phyloP scores from a whole-genome alignment of 1,140 invertebrate species.

The Drosophila bifasciata region DNA sequence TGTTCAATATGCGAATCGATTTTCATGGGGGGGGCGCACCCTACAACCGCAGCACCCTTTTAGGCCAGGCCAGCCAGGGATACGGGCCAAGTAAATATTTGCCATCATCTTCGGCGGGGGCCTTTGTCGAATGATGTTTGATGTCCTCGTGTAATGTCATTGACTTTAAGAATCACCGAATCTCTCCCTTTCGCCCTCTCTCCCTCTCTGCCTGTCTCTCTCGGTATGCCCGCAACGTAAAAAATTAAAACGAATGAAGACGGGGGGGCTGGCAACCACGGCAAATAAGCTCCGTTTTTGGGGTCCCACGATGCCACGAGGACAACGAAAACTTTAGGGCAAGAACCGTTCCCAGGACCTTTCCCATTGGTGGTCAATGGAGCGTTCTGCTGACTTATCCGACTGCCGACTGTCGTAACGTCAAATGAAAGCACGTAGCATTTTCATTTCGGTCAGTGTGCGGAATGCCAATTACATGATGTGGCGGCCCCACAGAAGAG shows the following conservation, averaged over 20 bases:
- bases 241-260: constrained; percentile 63
- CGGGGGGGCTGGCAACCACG: too few species aligned
- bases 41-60: constrained; percentile 58
- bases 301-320: neutral
- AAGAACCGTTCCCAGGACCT: constrained; percentile 1
- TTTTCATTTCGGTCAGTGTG: constrained; percentile 81
- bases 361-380: constrained; percentile 69
- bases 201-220: constrained; percentile 20
- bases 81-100: constrained; percentile 45
- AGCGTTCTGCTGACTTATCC: constrained; percentile 71
- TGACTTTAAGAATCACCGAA: constrained; percentile 64
- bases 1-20: constrained; percentile 60
- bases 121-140: constrained; percentile 47
- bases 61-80: constrained; percentile 6
- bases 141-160: constrained; percentile 56
- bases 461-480: constrained; percentile 81
- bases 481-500: constrained; percentile 41
- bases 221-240: constrained; percentile 62
- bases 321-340: too few species aligned
- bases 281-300: constrained; percentile 63
- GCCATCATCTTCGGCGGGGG: constrained; percentile 48
- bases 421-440: constrained; percentile 81
- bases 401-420: constrained; percentile 57
- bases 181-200: constrained; percentile 1
- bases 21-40: constrained; percentile 39